Base-by-base conservation (phyloP, 2,888 invertebrate species). In the Eurytoma adleriae region DNA sequence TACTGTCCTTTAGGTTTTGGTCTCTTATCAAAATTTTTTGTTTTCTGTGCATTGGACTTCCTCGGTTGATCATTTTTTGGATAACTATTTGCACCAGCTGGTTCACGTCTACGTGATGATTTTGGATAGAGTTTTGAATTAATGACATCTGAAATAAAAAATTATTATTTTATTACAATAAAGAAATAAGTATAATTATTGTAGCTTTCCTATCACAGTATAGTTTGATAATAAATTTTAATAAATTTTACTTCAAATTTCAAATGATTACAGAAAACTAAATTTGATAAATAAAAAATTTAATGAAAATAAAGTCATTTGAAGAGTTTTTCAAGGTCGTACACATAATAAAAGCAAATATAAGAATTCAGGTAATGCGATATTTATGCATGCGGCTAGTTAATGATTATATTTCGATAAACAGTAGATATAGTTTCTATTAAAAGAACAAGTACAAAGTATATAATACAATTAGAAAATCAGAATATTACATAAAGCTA, bases 1-100 rank as follows among this genome's bases (percentile, higher is more conserved):
- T 92, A 91, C 87, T 91, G 92, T 89, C 95, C 94, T 90, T 95
- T 92, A 87, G 94, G 93, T 91, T 94, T 93, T 89, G 95, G 95
- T 91, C 95, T 93, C 91, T 96, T 96, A 91, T 94, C 93, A 91
- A 93, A 92, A 88, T 92, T 92, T 92, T 94, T 94, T 88, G 92
- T 92, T 89, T 94, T 94, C 90, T 95, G 95, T 86, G 94, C 91
- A 86, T 92, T 92, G 83, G 94, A 94, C 91, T 96, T 96, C 86
- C 93, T 93, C 86, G 93, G 93, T 90, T 94, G 93, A 90, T 95
- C 95, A 90, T 93, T 92, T 84, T 93, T 93, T 83, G 92, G 88
- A 24, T 92, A 88, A 83, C 93, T 93, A 86, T 91, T 91, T 87
- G 93, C 92, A 82, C 89, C 87, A 84, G 91, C 83, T 84, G 92